Percentiles rank a stretch among this genome's conserved stretches.
Conservation (phyloP, 2,113 vertebrate species). For the Podiceps cristatus region DNA sequence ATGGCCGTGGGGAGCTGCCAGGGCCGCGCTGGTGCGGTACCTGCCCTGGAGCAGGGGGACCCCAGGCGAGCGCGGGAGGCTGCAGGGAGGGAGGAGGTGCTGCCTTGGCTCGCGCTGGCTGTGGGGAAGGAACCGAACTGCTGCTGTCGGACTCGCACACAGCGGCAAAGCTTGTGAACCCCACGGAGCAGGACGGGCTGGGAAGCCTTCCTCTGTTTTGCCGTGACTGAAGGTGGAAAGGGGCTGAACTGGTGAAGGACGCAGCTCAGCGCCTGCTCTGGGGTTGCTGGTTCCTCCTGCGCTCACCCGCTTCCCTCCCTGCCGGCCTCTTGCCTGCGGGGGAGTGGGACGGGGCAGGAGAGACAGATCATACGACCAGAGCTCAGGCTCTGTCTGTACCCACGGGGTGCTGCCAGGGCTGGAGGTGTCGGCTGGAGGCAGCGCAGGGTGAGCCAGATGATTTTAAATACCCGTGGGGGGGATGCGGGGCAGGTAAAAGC, state of each 20-base stretch:
- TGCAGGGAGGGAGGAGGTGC: neutral
- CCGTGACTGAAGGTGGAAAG: neutral
- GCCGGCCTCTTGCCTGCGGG: neutral
- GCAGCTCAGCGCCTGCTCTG: neutral
- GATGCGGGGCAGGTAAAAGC: neutral
- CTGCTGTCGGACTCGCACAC: neutral
- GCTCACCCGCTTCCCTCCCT: neutral
- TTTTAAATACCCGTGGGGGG: neutral
- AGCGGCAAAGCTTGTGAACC: rapidly evolving
- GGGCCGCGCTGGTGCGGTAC: neutral
- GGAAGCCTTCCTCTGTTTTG: neutral
- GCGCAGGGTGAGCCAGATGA: neutral
- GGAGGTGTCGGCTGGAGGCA: neutral
- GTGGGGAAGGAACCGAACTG: neutral
- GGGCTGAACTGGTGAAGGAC: neutral
- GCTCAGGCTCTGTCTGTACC: neutral
- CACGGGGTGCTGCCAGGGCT: neutral
- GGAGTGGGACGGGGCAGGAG: neutral
- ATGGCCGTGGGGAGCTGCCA: rapidly evolving
- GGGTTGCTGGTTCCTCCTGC: neutral
- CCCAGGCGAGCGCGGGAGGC: neutral
- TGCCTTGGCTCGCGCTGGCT: neutral
- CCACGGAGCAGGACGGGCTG: rapidly evolving
- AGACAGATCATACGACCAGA: rapidly evolving
- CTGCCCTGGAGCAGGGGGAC: neutral